Base-by-base conservation (phyloP, 2,113 vertebrate species). In the Labrus mixtus region DNA sequence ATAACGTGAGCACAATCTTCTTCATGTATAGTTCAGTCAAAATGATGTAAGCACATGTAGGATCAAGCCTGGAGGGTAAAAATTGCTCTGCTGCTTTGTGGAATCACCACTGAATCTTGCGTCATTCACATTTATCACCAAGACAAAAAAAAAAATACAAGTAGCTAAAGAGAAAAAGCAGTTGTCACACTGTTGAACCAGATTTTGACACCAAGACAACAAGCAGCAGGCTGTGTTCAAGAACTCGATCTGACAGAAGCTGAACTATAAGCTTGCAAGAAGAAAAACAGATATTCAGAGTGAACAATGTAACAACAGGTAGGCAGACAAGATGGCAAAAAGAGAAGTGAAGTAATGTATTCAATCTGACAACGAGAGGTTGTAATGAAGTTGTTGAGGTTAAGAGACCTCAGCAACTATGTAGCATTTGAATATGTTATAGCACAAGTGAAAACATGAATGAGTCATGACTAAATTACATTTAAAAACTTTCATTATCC, bases 21-120 rank as follows among this genome's bases (percentile, higher is more conserved):
- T 60, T 75, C 57, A 72, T 29, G n/a, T 46, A 68, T 23, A 20
- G 54, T 82, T 53, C 22, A 67, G 56, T 37, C 20, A 10, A 53
- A 64, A 75, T 39, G 50, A 71, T 74, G 37, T 25, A 41, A 39
- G 43, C 9, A 50, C 33, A 16, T 36, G 46, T 19, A 12, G 11
- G 33, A 63, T 60, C 13, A 53, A 25, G n/a, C 16, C 59, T 37
- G 6, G 33, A 51, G 23, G 53, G 61, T 12, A 10, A 71, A 71
- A 61, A 65, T 63, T 16, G 11, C 39, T 48, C 1, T 9, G 16
- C 39, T 61, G 50, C 23, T 58, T 59, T 22, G 19, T 22, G 61
- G 13, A 66, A 48, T 50, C 11, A 33, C 10, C 56, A 19, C 43
- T 19, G 13, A 13, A 19, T 61, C 29, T 66, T 60, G 55, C 45